Conservation (phyloP, 1,140 invertebrate species). For the Cryptotermes secundus region DNA sequence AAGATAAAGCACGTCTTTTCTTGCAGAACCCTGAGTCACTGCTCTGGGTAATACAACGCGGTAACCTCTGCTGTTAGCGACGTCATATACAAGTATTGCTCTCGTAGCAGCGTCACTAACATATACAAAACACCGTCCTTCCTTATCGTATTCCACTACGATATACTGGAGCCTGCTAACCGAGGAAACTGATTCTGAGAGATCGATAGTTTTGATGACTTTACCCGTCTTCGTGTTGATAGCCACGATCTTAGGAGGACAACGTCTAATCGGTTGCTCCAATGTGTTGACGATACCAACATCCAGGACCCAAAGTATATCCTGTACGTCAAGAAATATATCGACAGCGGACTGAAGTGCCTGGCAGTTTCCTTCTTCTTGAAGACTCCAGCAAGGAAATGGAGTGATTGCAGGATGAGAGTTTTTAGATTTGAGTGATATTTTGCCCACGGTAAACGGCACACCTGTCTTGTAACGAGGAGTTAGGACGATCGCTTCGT, state of each 20-base stretch:
- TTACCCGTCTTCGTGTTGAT: slow-evolving; percentile 45
- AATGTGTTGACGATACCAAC: slow-evolving; percentile 59
- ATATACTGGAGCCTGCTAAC: slow-evolving; percentile 56
- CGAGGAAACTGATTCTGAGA: slow-evolving; percentile 21
- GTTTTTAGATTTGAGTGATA: slow-evolving; percentile 47
- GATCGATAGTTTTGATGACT: slow-evolving; percentile 32
- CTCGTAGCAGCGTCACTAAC: slow-evolving; percentile 62
- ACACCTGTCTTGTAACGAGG: slow-evolving; percentile 55
- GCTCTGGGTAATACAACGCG: slow-evolving; percentile 40
- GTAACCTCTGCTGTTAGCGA: slow-evolving; percentile 53
- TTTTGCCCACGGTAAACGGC: slow-evolving; percentile 55
- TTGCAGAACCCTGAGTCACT: slow-evolving; percentile 46
- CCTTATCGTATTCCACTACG: slow-evolving; percentile 52
- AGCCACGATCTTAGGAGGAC: slow-evolving; percentile 39
- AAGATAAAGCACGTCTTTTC: slow-evolving; percentile 60
- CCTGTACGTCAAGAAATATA: slow-evolving; percentile 55
- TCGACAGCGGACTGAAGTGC: slow-evolving; percentile 61
- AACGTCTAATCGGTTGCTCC: slow-evolving; percentile 52
- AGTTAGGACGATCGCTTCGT: slow-evolving; percentile 55
- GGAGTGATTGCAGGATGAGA: slow-evolving; percentile 51
- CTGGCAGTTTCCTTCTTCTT: slow-evolving; percentile 58
- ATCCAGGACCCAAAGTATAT: slow-evolving; percentile 61
- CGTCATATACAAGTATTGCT: slow-evolving; percentile 63
- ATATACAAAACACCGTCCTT: slow-evolving; percentile 48
- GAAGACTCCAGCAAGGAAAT: slow-evolving; percentile 59